Base-by-base conservation (phyloP, 53 echinoderm and acorn worm species). In the Holothuria scabra region DNA sequence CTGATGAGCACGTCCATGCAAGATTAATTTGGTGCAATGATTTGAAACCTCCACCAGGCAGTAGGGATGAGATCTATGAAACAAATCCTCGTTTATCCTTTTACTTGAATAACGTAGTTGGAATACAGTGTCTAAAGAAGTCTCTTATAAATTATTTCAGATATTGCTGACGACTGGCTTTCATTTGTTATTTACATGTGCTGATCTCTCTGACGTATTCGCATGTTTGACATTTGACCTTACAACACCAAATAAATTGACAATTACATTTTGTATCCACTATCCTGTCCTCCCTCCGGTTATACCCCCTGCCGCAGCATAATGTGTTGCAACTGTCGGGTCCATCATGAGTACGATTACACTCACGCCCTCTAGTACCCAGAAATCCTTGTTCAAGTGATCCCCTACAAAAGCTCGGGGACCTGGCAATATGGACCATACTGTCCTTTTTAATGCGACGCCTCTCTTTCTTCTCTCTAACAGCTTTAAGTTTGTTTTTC, bases 181-280 rank as follows among this genome's bases (percentile, higher is more conserved):
- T n/a, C 14, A 11, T 14, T 74, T 3, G 58, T 92, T 86, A 97
- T 86, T 97, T 97, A 72, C 97, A 97, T 9, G 97, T 97, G 55
- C 81, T 85, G 35, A 94, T 22, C 60, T 97, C 97, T 41, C 46
- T 89, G 18, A 92, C 83, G 33, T 90, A 86, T 65, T 90, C 91
- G 60, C 97, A 97, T 19, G 92, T 74, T 66, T 84, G 85, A 59
- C 97, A 97, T 66, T 90, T 94, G 28, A 97, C 94, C 67, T 92
- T 91, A 46, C 97, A 97, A 80, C 97, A 97, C 97, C 97, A 97
- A 65, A 97, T 85, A 81, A 97, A 97, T 81, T 85, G 87, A 74
- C 97, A 97, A 63, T 94, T 90, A 72, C 97, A 97, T 32, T 94
- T 67, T 8, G 28, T 14, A 59, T 97, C 94, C 28, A 94, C 91